These are phyloP conservation scores for Meliscaeva auricollis DNA, from an alignment of 2,888 invertebrate genomes.

Conservation along the genomic window DNA sequence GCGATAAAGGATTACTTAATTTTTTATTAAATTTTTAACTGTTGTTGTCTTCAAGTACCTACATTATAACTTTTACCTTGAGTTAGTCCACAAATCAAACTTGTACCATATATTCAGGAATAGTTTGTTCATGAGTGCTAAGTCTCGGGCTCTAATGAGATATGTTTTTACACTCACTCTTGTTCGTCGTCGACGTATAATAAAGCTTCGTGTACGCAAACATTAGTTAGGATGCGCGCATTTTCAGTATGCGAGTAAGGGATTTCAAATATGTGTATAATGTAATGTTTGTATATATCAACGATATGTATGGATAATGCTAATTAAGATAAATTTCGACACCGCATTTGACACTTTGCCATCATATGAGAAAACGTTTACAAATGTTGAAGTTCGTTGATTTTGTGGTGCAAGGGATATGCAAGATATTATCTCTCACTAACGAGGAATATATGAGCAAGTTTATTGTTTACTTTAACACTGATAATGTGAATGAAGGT, in stretches of 20 bases:
- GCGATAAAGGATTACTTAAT: too few relatives aligned
- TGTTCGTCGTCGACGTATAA: conserved; percentile 10
- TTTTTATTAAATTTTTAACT: too few relatives aligned
- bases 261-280: conserved; percentile 5
- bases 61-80: not conserved
- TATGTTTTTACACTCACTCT: conserved; percentile 14
- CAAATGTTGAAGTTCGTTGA: conserved; percentile 63
- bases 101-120: not conserved
- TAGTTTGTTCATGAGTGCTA: not conserved
- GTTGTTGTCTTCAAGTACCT: too few relatives aligned
- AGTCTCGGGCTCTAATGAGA: conserved; percentile 24
- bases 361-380: conserved; percentile 51
- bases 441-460: not conserved
- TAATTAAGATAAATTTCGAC: conserved; percentile 73
- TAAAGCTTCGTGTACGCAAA: conserved; percentile 18
- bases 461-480: not conserved
- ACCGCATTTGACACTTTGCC: conserved; percentile 70
- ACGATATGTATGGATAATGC: conserved; percentile 44
- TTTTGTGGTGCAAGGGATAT: conserved; percentile 59
- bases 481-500: not conserved
- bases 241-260: conserved; percentile 11
- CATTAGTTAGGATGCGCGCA: conserved; percentile 31
- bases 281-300: not conserved
- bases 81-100: not conserved
- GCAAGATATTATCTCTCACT: conserved; percentile 21